Evolutionary conservation across 2,888 invertebrate genomes (phyloP).

Genomic region (Drosophila quasianomalipes): DNA sequence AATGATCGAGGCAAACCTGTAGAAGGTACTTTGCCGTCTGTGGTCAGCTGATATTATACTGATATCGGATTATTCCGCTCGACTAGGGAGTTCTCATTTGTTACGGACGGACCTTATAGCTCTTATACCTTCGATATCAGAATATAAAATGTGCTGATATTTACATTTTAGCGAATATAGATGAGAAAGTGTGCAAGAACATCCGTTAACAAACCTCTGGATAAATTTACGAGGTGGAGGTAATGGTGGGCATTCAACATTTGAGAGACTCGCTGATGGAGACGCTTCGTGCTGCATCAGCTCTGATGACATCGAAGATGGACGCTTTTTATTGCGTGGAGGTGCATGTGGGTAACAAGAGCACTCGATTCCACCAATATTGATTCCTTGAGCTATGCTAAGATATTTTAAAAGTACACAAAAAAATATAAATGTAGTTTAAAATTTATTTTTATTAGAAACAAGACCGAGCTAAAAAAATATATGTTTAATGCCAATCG

Average conservation of each 20-base stretch:
- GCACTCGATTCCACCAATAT: slow-evolving; percentile 57
- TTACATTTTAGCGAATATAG: neutral
- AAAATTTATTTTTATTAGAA: neutral
- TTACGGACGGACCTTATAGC: neutral
- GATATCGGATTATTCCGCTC: neutral
- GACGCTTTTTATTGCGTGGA: slow-evolving; percentile 4
- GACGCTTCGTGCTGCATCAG: neutral
- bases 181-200: neutral
- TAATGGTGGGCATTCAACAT: slow-evolving; percentile 79
- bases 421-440: neutral
- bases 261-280: slow-evolving; percentile 48
- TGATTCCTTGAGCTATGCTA: slow-evolving; percentile 17
- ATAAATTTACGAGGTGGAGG: slow-evolving; percentile 83
- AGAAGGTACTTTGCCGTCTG: neutral
- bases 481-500: neutral
- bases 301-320: slow-evolving; percentile 2
- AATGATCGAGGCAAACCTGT: neutral
- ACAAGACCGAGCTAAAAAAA: neutral
- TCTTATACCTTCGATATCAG: neutral
- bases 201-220: slow-evolving; percentile 81
- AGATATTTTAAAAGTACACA: slow-evolving; percentile 11
- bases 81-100: neutral
- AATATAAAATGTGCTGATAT: neutral
- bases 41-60: neutral
- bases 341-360: neutral